Conservation (phyloP, 1,140 invertebrate species). For the Megathymus violae region DNA sequence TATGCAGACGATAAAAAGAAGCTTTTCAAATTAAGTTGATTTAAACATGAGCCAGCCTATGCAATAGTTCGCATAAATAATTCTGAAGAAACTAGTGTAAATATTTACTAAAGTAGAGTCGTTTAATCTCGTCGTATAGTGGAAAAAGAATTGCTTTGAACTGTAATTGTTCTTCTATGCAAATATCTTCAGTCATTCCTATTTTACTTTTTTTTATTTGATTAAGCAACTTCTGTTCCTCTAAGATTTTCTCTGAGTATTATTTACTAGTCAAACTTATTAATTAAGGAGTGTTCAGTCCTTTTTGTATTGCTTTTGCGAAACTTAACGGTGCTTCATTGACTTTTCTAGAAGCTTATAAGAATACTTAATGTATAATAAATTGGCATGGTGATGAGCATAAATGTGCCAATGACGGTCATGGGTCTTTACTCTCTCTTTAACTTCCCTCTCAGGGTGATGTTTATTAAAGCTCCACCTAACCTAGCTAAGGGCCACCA, state of each 20-base stretch:
- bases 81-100: neutral
- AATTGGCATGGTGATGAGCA: no score
- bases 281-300: neutral
- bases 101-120: neutral
- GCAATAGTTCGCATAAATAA: neutral
- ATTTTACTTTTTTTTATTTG: neutral
- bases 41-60: neutral
- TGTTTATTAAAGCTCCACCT: no score
- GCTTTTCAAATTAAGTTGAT: neutral
- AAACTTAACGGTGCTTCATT: neutral
- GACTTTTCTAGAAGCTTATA: neutral
- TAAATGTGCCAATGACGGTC: no score
- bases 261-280: neutral
- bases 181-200: constrained; percentile 1
- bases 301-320: no score
- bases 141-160: neutral
- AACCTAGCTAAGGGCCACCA: no score
- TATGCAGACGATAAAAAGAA: no score
- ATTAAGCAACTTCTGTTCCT: neutral
- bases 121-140: neutral
- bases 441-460: no score
- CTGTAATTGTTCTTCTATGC: constrained; percentile 1
- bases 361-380: no score
- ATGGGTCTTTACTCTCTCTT: no score
- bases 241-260: neutral